Base-by-base conservation (phyloP, 1,140 invertebrate genomes). In the Ceratina japonica region DNA sequence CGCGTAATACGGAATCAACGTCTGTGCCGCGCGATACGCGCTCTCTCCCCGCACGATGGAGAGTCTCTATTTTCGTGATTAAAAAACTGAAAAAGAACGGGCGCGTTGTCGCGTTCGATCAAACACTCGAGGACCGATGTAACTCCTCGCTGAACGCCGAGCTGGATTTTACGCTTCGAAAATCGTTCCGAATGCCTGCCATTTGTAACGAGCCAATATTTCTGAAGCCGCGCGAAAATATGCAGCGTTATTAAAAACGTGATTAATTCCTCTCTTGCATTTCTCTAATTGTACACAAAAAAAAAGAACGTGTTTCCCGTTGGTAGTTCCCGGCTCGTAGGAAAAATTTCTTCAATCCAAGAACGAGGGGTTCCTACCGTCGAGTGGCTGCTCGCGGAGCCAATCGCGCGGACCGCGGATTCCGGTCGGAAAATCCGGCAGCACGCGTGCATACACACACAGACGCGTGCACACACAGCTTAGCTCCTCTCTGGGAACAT, bases 1-100 rank as follows among this genome's bases (percentile, higher is more conserved):
- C 61, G 49, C 22, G 68, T 71, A 77, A 71, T 15, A 5, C 7
- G 59, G 58, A 56, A 78, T 72, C 75, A 72, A 64, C 68, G 68
- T 63, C 65, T 15, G 22, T 15, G 18, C 18, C 8, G 22, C 16
- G 15, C 12, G 24, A 18, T 12, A 13, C 52, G 20, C 44, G n/a
- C 27, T 44, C 44, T 15, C 27, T 44, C 37, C 18, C 8, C 54
- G 10, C 7, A n/a, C 52, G 20, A 24, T 16, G 71, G 24, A 22
- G 24, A 18, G 63, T 64, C 62, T 64, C 61, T 74, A 31, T 64
- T 62, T 74, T 64, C 63, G 31, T 24, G 44, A 75, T 65, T 65
- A 56, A 68, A 65, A 68, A 66, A 59, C n/a, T 15, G 27, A 15
- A 8, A 49, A 13, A 1, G 44, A 56, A 31, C 20, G 64, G 1